Percentiles rank a stretch among this genome's conserved stretches.
These are phyloP conservation scores for Proales similis DNA, from an alignment of 1,140 invertebrate species.

Conservation along the genomic window DNA sequence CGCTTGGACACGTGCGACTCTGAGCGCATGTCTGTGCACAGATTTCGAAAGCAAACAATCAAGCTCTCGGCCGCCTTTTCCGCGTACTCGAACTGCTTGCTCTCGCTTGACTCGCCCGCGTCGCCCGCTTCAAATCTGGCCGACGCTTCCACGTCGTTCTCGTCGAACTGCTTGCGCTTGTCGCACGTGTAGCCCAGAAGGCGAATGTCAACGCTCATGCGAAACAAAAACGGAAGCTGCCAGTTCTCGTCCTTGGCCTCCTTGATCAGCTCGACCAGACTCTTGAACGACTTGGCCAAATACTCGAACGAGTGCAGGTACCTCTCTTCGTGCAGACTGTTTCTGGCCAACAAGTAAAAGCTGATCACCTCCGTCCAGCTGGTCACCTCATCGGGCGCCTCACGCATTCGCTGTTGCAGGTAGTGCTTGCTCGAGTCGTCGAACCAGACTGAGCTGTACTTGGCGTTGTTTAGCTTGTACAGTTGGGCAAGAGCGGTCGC, in stretches of 20 bases:
- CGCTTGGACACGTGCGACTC: constrained; percentile 82
- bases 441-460: constrained; percentile 5
- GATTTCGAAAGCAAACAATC: constrained; percentile 87
- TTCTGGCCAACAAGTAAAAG: constrained; percentile 9
- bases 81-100: constrained; percentile 64
- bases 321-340: constrained; percentile 14
- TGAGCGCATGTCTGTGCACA: constrained; percentile 82
- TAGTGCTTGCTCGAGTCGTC: not conserved
- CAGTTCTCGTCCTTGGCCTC: constrained; percentile 82
- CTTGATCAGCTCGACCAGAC: constrained; percentile 32
- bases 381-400: not conserved
- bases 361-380: constrained; percentile 22
- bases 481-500: constrained; percentile 3
- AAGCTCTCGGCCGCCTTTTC: constrained; percentile 88
- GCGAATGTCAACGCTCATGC: constrained; percentile 76
- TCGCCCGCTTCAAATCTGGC: constrained; percentile 39
- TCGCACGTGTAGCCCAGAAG: constrained; percentile 60
- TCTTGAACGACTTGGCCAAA: constrained; percentile 24
- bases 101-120: constrained; percentile 48
- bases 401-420: constrained; percentile 3
- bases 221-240: constrained; percentile 81
- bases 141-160: constrained; percentile 42
- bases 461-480: constrained; percentile 7
- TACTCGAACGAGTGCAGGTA: constrained; percentile 18
- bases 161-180: constrained; percentile 38